Conservation (phyloP, 2,113 vertebrate species). For the Rissa tridactyla region DNA sequence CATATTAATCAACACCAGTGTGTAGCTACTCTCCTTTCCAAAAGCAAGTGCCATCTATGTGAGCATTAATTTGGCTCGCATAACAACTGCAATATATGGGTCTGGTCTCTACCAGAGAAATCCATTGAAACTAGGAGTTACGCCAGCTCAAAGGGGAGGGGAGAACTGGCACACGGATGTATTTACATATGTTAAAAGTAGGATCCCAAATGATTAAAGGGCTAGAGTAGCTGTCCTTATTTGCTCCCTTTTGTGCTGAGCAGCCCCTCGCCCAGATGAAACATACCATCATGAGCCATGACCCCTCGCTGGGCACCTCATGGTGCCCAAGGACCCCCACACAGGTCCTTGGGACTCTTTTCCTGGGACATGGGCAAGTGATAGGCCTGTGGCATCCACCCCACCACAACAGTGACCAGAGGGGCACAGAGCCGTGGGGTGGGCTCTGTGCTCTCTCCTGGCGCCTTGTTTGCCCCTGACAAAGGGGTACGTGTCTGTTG, state of each 20-base stretch:
- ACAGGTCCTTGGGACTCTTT: not conserved
- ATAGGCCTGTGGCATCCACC: not conserved
- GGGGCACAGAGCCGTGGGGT: accelerated
- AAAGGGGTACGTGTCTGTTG: not conserved
- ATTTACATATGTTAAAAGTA: not conserved
- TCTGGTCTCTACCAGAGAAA: not conserved
- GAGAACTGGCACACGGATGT: not conserved
- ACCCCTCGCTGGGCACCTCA: not conserved
- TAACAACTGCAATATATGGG: not conserved
- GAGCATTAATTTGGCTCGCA: not conserved
- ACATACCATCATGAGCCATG: accelerated
- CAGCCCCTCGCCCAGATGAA: not conserved
- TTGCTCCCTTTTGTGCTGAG: not conserved
- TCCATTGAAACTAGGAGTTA: not conserved
- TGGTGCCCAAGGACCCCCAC: accelerated
- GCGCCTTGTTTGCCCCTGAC: not conserved
- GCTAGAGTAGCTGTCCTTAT: not conserved
- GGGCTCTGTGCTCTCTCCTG: not conserved
- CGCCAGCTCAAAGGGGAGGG: not conserved
- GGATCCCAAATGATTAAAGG: not conserved
- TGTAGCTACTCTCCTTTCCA: not conserved
- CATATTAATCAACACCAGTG: not conserved
- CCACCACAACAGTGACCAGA: not conserved
- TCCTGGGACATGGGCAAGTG: accelerated
- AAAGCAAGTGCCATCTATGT: not conserved